A percentile compares a stretch with the other conserved stretches of the same genome.
Conservation (phyloP, 2,888 invertebrate species). For the Aricia artaxerxes region DNA sequence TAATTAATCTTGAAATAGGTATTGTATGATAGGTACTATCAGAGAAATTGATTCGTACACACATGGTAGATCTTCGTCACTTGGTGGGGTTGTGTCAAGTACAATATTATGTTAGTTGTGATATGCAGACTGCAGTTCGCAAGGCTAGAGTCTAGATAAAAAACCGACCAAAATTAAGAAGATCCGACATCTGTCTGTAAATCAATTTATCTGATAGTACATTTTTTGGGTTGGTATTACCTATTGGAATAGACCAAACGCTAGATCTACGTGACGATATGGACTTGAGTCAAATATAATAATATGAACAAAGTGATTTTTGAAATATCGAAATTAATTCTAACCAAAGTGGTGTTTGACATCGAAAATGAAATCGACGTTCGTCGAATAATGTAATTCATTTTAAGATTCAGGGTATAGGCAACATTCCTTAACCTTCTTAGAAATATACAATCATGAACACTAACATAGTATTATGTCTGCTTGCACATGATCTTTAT, state of each 20-base stretch:
- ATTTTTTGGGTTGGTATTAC: neutral
- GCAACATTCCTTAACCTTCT: slow-evolving; percentile 5
- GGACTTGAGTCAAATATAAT: neutral
- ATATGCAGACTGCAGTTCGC: too few relatives aligned
- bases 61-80: too few relatives aligned
- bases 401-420: slow-evolving; percentile 66
- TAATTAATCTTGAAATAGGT: neutral
- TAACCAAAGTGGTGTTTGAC: slow-evolving; percentile 45
- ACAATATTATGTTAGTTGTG: too few relatives aligned
- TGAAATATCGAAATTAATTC: slow-evolving; percentile 12
- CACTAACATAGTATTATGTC: neutral
- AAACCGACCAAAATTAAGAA: neutral
- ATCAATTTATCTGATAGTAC: neutral
- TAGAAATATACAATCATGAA: neutral
- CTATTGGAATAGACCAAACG: slow-evolving; percentile 2
- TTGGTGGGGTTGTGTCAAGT: too few relatives aligned
- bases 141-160: too few relatives aligned
- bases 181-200: neutral
- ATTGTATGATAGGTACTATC: neutral
- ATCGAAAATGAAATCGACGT: slow-evolving; percentile 48
- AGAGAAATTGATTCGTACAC: neutral
- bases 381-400: slow-evolving; percentile 60
- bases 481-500: neutral
- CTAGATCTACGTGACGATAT: neutral
- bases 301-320: slow-evolving; percentile 1